Evolutionary conservation across 2,797 vertebrate species (phyloP), one percentile per base, ranked within the genome.

Genomic region (Parotocinclus haroldoi): DNA sequence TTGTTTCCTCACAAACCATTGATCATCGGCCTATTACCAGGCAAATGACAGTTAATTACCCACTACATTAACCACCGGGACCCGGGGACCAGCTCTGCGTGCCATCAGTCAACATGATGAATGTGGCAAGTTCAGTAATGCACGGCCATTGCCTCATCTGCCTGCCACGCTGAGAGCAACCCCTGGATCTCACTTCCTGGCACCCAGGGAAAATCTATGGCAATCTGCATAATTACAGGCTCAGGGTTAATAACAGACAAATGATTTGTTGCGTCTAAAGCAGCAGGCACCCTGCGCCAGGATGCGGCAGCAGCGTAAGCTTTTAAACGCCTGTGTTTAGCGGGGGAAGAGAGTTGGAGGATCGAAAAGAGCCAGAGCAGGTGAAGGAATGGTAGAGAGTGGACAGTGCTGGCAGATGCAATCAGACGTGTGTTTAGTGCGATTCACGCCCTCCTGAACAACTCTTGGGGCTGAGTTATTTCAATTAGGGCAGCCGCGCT

Each of bases 41-140:
- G 94, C 95, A 97, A 97, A 98, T 99, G 96, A 99, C 96, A 98
- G 95, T 98, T 99, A 98, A 99, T 99, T 99, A 99, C 95, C 95
- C 96, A 98, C 93, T 98, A 99, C 96, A 98, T 99, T 99, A 98
- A 98, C 94, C 96, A 96, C 92, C 91, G 91, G 92, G 95, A 97
- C 95, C 95, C 85, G 83, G 91, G 91, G 93, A 95, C 91, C 91
- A 89, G 92, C 92, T 92, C 92, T 91, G 92, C 86, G 89, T 93
- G 92, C 95, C 95, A 99, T 99, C 96, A 98, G 93, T 99, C 96
- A 98, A 95, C 93, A 96, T 99, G 96, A 99, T 98, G 93, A 96
- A 99, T 97, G 96, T 95, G 93, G 92, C 93, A 91, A 93, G 93
- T 95, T 95, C 94, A 92, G 94, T 93, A 96, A 96, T 92, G 93